Percentiles rank a stretch among this genome's conserved stretches.
Evolutionary conservation across 2,113 vertebrate species (phyloP).

Genomic region (Piaya cayana): DNA sequence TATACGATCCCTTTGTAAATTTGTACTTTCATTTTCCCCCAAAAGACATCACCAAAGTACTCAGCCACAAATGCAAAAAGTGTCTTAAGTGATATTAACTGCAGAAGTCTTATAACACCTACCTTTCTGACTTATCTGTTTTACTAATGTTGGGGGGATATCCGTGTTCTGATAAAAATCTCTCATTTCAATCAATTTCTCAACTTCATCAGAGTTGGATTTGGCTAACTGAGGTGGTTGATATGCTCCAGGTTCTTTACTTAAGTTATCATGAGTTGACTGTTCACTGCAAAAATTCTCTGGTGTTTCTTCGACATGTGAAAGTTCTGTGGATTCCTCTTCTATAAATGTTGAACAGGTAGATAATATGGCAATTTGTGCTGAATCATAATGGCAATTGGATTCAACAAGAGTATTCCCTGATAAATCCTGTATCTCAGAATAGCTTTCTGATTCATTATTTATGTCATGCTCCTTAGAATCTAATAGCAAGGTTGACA

Average conservation of each 20-base stretch:
- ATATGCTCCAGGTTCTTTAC: background rate
- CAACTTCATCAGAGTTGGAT: slow-evolving; percentile 11
- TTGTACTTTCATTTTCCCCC: background rate
- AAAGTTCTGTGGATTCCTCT: slow-evolving; percentile 4
- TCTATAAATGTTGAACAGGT: background rate
- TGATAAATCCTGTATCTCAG: background rate
- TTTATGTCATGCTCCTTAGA: slow-evolving; percentile 1
- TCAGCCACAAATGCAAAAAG: background rate
- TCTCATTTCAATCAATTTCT: slow-evolving; percentile 6
- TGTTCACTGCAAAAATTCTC: background rate
- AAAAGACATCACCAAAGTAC: background rate
- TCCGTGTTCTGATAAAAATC: slow-evolving; percentile 20
- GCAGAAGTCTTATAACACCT: background rate
- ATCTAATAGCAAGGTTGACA: slow-evolving; percentile 41
- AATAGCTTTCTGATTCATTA: slow-evolving; percentile 18
- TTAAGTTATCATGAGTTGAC: background rate
- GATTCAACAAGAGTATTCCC: background rate
- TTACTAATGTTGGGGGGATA: background rate
- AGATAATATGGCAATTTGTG: background rate
- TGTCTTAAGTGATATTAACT: background rate
- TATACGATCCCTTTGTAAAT: background rate
- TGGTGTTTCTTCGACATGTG: background rate
- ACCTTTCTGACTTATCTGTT: slow-evolving; percentile 67
- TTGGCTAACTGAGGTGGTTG: background rate
- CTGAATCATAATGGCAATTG: background rate